Base-by-base conservation (phyloP, 2,797 vertebrate genomes). In the Pseudochromis fuscus region DNA sequence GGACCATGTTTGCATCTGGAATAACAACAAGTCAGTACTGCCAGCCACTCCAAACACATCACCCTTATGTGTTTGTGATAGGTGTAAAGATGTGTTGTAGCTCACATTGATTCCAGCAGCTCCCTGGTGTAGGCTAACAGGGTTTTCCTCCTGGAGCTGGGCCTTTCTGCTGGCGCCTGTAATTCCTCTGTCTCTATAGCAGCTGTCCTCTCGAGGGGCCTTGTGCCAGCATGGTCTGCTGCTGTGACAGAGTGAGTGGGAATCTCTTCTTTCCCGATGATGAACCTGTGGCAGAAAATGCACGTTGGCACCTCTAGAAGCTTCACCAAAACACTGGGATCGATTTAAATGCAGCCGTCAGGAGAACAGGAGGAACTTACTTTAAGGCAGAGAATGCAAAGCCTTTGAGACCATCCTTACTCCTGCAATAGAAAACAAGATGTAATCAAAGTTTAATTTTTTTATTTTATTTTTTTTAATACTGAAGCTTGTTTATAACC, bases 261-360 rank as follows among this genome's bases (percentile, higher is more conserved):
- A 50, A 98, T 96, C 94, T 99, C 98, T 90, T 98, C 97, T 84
- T 98, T 98, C 7, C 97, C 97, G 31, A 98, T 95, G 73, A 99
- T 97, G 88, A 99, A 99, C 83, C 98, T 99, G 91, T 51, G 16
- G 56, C 16, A 28, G 21, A 45, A 35, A 50, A 55, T 0, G 7
- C 11, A 74, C n/a, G 1, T 2, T n/a, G n/a, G n/a, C 8, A 44
- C 15, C 28, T 31, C 12, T 50, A 52, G 51, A 7, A 57, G 16
- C 10, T 4, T 40, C 12, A 16, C 2, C 10, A 19, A 45, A 53
- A 50, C 42, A 27, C 16, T 3, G 3, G 28, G n/a, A 35, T 19
- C 12, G 5, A 56, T 31, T n/a, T 48, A 42, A 50, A 60, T 12
- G 12, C n/a, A 50, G 4, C 12, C 12, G 21, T n/a, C 19, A 16